These are phyloP conservation scores for Anas acuta DNA, from an alignment of 2,797 vertebrate genomes.

Conservation along the genomic window DNA sequence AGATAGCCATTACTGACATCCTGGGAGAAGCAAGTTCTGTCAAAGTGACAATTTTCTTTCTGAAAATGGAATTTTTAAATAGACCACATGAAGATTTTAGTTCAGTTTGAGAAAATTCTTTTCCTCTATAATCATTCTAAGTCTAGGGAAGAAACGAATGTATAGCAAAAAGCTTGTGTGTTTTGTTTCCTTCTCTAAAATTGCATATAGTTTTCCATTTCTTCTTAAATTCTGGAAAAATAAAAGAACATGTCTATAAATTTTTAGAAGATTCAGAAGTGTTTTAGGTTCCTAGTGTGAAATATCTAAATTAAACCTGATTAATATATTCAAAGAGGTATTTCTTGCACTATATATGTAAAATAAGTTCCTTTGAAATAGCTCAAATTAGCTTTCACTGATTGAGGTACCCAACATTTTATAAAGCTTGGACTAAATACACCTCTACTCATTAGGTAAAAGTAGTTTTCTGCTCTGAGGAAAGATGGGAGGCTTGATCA, in stretches of 20 bases:
- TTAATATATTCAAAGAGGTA: fast-evolving
- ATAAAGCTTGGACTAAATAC: neutral
- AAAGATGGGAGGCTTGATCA: neutral
- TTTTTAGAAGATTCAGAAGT: neutral
- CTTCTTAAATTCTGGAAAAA: neutral
- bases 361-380: neutral
- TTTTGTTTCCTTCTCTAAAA: neutral
- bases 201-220: neutral
- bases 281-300: neutral
- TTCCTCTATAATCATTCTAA: neutral
- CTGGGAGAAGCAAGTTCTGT: neutral
- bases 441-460: neutral
- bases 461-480: neutral
- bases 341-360: neutral
- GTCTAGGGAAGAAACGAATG: neutral
- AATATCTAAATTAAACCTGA: neutral
- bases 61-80: neutral
- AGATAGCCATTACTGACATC: neutral
- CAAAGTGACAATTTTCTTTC: neutral
- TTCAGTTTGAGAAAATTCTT: neutral
- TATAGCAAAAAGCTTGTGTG: neutral
- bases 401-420: neutral
- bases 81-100: neutral
- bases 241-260: neutral
- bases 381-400: neutral